Base-by-base conservation (phyloP, 2,113 vertebrate species). In the Colinus virginianus region DNA sequence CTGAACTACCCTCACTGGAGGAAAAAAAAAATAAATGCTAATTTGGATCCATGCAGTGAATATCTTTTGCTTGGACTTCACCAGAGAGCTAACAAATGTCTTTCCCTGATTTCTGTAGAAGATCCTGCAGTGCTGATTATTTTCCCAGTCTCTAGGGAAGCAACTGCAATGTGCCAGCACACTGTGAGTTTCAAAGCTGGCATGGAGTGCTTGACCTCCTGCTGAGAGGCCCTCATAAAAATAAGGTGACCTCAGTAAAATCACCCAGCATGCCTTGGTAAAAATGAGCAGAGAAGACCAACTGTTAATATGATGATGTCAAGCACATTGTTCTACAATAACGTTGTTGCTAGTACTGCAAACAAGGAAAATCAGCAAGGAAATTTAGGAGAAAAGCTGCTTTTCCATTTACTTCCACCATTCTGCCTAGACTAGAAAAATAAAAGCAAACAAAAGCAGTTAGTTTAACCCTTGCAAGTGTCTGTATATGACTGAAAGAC, bases 381-480 rank as follows among this genome's bases (percentile, higher is more conserved):
- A 70, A 90, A 80, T 26, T 32, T 71, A 45, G 58, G 48, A 45
- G 32, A 23, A 85, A 79, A 76, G 22, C 3, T 18, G 13, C 3
- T 53, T 69, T 76, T 59, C 61, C 9, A 13, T 59, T n/a, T 88
- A 10, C 11, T 85, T 67, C 22, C 75, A 23, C 28, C 32, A 59
- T 78, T 71, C 10, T 82, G 13, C 14, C 38, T 16, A 22, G 25
- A 38, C 11, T 67, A 58, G 45, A 72, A 55, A 90, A 85, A 19
- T 2, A 51, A 53, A 56, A 67, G 0, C 30, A 67, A 46, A 5
- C 34, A 32, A 58, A 62, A 1, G 0, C 11, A 14, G 3, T 38
- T 63, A 67, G 15, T 6, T 3, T 56, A 64, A 64, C 6, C n/a
- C 30, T 51, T 61, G 19, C 9, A 53, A 75, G 46, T 26, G 16